phyloP scores from a whole-genome alignment of 2,797 vertebrate species.

The Lacerta agilis region DNA sequence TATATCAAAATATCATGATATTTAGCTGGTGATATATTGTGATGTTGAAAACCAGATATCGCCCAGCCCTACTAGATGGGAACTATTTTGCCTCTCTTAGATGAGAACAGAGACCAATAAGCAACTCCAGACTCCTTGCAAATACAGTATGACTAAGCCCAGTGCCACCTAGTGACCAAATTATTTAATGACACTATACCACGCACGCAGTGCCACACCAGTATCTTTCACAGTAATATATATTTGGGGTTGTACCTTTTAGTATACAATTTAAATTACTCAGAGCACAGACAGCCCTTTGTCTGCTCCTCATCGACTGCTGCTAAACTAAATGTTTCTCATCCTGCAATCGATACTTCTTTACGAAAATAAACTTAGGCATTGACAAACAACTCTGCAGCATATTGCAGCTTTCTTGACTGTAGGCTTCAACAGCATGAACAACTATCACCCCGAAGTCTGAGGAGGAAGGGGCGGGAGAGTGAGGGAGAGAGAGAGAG shows the following conservation, averaged over 20 bases:
- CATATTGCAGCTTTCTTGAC: slow-evolving; percentile 53
- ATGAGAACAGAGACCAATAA: not conserved
- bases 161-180: not conserved
- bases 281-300: slow-evolving; percentile 71
- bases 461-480: not conserved
- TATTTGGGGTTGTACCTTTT: slow-evolving; percentile 45
- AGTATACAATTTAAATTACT: slow-evolving; percentile 71
- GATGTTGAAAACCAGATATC: too few relatives aligned
- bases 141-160: not conserved
- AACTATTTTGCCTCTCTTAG: not conserved
- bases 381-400: slow-evolving; percentile 75
- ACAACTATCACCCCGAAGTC: slow-evolving; percentile 58
- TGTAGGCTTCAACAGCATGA: slow-evolving; percentile 62
- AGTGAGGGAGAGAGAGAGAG: not conserved
- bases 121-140: not conserved
- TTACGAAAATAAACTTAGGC: slow-evolving; percentile 74
- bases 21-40: too few relatives aligned
- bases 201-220: not conserved
- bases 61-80: not conserved
- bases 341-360: slow-evolving; percentile 77
- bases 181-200: not conserved
- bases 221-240: slow-evolving; percentile 21
- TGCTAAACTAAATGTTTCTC: slow-evolving; percentile 80
- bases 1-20: too few relatives aligned
- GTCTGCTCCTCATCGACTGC: slow-evolving; percentile 73